Base-by-base conservation (phyloP, 2,888 invertebrate genomes). In the Agonopterix heracliana region DNA sequence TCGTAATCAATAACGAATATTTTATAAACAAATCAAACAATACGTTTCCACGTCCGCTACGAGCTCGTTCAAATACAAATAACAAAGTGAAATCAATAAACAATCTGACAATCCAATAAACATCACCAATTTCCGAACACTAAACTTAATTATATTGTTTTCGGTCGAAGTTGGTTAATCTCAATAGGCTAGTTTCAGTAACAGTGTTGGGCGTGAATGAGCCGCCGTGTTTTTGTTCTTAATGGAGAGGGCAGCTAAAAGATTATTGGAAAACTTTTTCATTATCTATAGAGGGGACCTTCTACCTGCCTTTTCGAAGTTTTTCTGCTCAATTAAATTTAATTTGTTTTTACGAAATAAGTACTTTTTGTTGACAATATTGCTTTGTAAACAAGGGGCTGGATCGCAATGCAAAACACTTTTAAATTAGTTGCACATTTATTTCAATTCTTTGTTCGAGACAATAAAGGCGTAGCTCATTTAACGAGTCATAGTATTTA, bases 101-200 rank as follows among this genome's bases (percentile, higher is more conserved):
- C 55, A 57, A 60, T 52, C 59, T 55, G 57, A 56, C 63, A 61
- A 74, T 71, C 67, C 57, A 73, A 74, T 74, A 65, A 71, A 68
- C 68, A 67, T 64, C 60, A 59, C 55, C 53, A 54, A 61, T 52
- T 58, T 57, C 50, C 63, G 56, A 67, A 65, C 63, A 63, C 62
- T 59, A 65, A 73, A 76, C 71, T 75, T 71, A 71, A 75, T 76
- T 73, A 75, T 64, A 59, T 66, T 75, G 78, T 78, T 75, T 71
- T 69, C 68, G 65, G 60, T 60, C 58, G 49, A 68, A 74, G 62
- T 76, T 73, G 59, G 66, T 66, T 77, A 77, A 76, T 75, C 75
- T 76, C 74, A 69, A 76, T 68, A 58, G 72, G 63, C 63, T 63
- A 60, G 69, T 61, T 68, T 60, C 60, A 64, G 64, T 60, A 63